These are phyloP conservation scores for Eubasilissa splendida DNA, from an alignment of 2,888 invertebrate genomes.

Conservation along the genomic window DNA sequence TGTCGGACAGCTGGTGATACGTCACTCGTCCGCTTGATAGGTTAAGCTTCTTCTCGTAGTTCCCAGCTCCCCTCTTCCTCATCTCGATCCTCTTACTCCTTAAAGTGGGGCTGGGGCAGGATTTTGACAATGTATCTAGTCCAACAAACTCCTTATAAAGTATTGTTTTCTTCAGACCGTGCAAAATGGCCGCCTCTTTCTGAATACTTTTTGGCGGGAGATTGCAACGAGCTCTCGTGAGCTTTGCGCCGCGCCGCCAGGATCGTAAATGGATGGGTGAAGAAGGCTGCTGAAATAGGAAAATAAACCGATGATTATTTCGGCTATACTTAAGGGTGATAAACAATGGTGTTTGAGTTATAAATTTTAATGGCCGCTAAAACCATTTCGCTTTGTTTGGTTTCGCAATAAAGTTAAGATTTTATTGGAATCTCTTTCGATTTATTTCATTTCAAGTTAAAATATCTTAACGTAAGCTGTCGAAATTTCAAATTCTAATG, in stretches of 20 bases:
- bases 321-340: slow-evolving; percentile 37
- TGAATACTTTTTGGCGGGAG: slow-evolving; percentile 38
- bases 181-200: slow-evolving; percentile 38
- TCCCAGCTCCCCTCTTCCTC: background rate
- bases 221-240: slow-evolving; percentile 28
- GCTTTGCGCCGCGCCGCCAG: slow-evolving; percentile 28
- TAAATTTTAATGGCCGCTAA: slow-evolving; percentile 28
- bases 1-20: slow-evolving; percentile 24
- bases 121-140: slow-evolving; percentile 27
- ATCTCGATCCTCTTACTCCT: background rate
- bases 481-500: too few relatives aligned
- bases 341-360: slow-evolving; percentile 42
- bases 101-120: background rate
- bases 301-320: slow-evolving; percentile 41
- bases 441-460: slow-evolving; percentile 22
- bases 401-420: slow-evolving; percentile 28
- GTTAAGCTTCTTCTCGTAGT: slow-evolving; percentile 20
- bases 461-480: too few relatives aligned
- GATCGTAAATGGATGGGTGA: slow-evolving; percentile 24
- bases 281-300: slow-evolving; percentile 31
- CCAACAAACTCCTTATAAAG: slow-evolving; percentile 39
- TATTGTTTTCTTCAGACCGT: slow-evolving; percentile 41
- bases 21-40: slow-evolving; percentile 30
- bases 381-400: slow-evolving; percentile 31
- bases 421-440: slow-evolving; percentile 16